phyloP scores from a whole-genome alignment of 2,888 invertebrate species.

The Hyles lineata region DNA sequence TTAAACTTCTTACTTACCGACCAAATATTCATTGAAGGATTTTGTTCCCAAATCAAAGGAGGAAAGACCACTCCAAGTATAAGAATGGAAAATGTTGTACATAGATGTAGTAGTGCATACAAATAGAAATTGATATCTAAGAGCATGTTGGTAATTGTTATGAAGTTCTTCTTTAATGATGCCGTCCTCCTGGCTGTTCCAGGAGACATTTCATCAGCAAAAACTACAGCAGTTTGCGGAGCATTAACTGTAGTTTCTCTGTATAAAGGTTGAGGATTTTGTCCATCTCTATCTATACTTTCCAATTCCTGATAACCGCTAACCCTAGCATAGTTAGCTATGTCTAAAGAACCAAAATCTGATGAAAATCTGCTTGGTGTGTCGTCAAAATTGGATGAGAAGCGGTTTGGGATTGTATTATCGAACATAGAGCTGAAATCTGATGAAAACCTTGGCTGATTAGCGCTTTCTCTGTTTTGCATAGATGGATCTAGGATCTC shows the following conservation, averaged over 20 bases:
- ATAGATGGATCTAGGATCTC: slow-evolving; percentile 73
- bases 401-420: slow-evolving; percentile 37
- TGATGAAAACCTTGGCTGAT: slow-evolving; percentile 63
- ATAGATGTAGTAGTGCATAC: slow-evolving; percentile 80
- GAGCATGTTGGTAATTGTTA: slow-evolving; percentile 73
- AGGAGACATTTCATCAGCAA: slow-evolving; percentile 67
- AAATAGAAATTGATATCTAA: slow-evolving; percentile 82
- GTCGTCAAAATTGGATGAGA: slow-evolving; percentile 55
- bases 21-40: slow-evolving; percentile 73
- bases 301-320: slow-evolving; percentile 74
- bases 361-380: slow-evolving; percentile 63
- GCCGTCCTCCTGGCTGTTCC: slow-evolving; percentile 77
- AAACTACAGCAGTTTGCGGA: slow-evolving; percentile 63
- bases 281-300: slow-evolving; percentile 68
- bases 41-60: slow-evolving; percentile 77
- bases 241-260: slow-evolving; percentile 83
- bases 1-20: slow-evolving; percentile 59
- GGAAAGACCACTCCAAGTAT: slow-evolving; percentile 83
- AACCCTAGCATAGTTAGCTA: slow-evolving; percentile 59
- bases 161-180: slow-evolving; percentile 74
- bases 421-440: slow-evolving; percentile 64
- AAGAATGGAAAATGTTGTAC: slow-evolving; percentile 82
- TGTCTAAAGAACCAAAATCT: slow-evolving; percentile 68
- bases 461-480: slow-evolving; percentile 60
- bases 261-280: slow-evolving; percentile 82